These are phyloP conservation scores for Linhomoeus sp. DNA, from an alignment of 2,888 invertebrate genomes.

Conservation along the genomic window DNA sequence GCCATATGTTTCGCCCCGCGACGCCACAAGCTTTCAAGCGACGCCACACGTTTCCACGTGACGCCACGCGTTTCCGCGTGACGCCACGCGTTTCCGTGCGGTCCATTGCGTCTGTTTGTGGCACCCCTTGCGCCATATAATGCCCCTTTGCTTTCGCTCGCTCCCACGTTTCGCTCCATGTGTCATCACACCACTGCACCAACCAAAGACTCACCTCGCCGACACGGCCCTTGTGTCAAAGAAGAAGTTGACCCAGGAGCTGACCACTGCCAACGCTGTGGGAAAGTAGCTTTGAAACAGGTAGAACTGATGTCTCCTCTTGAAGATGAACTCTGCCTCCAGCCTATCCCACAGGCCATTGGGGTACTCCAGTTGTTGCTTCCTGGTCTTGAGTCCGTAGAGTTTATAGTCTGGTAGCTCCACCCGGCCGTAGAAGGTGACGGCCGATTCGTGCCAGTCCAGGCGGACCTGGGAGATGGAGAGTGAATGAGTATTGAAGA, in stretches of 20 bases:
- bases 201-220: conserved; percentile 15
- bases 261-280: conserved; percentile 20
- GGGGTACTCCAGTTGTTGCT: conserved; percentile 22
- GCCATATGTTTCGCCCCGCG: too few species aligned
- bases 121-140: too few species aligned
- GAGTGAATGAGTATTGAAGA: too few species aligned
- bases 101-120: too few species aligned
- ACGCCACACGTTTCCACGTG: too few species aligned
- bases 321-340: conserved; percentile 21
- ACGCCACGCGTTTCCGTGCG: too few species aligned
- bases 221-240: conserved; percentile 26
- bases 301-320: conserved; percentile 27
- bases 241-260: conserved; percentile 27
- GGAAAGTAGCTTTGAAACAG: conserved; percentile 24
- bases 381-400: conserved; percentile 23
- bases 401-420: conserved; percentile 26
- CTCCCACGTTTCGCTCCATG: too few species aligned
- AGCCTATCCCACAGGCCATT: conserved; percentile 26
- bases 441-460: conserved; percentile 10
- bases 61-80: too few species aligned
- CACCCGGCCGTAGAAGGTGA: conserved; percentile 24
- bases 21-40: too few species aligned
- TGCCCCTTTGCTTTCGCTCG: too few species aligned
- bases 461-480: background rate
- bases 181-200: too few species aligned